Base-by-base conservation (phyloP, 2,888 invertebrate species). In the Meliscaeva auricollis region DNA sequence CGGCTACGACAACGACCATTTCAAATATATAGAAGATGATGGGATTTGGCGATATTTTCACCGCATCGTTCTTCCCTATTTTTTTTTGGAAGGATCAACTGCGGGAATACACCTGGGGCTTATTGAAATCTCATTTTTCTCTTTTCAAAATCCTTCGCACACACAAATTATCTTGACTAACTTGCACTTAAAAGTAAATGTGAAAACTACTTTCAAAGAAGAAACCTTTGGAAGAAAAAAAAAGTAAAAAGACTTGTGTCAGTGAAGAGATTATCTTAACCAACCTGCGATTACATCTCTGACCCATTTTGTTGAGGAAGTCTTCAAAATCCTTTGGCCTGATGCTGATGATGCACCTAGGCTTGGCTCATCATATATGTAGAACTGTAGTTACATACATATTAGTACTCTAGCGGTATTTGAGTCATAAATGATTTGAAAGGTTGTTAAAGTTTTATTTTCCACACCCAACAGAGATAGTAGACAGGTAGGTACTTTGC, bases 101-200 rank as follows among this genome's bases (percentile, higher is more conserved):
- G 26, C 26, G n/a, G 54, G 1, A 54, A 69, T 69, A 74, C 83
- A 83, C 83, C 78, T 70, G 74, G 48, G 74, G 82, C 11, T 78
- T 83, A 73, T 78, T 77, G 73, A 83, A 83, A 83, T 46, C 78
- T 48, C 73, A 83, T 83, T 80, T 80, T 81, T 62, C 30, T 73
- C 58, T 68, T 22, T 7, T 41, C 41, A 64, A 70, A 73, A 82
- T 81, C 70, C 26, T 60, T 68, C 46, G 46, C 68, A 62, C 83
- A 69, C 83, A 83, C 73, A 83, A 78, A 83, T 79, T 74, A 79
- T 79, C 78, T 44, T 50, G 32, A 75, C 64, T 74, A 78, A 70
- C 73, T n/a, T 69, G 74, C 74, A 70, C 79, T 83, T 79, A 62
- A 70, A 79, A 69, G 64, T 70, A 64, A 79, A 79, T 74, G 64